Evolutionary conservation across 2,113 vertebrate species (phyloP), one percentile per base, ranked within the genome.

Genomic region (Myodes glareolus): DNA sequence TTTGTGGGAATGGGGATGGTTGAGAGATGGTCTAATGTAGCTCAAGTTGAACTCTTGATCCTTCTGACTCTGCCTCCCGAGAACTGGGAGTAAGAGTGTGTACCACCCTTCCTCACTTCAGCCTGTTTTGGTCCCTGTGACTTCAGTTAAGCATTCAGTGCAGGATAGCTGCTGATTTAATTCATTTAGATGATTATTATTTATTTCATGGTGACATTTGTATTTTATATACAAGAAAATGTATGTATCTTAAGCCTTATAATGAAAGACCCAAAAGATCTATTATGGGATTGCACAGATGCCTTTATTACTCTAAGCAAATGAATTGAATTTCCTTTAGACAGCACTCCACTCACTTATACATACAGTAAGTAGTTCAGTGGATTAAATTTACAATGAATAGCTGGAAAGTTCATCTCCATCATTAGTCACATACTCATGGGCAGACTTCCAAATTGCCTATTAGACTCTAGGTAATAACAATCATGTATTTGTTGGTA

Each of bases 251-350:
- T 78, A 75, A 45, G 45, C 12, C 52, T 92, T 77, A 70, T 0
- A 93, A 61, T 94, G 47, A 97, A 92, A 90, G 55, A 70, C 27
- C 33, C 94, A 63, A 92, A 45, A 47, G 73, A 29, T 90, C 81
- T 23, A 17, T 65, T 87, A 3, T 42, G 63, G 89, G 50, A 85
- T 95, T 11, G 98, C 98, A 97, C 97, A 98, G 98, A 98, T 96
- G 97, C 98, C 97, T 99, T 99, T 99, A 99, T 99, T 99, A 88
- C 90, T 98, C 45, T 96, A 98, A 98, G 98, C 98, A 98, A 97
- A 96, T 91, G 86, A 94, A 96, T 94, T 91, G 94, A 21, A 80
- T 96, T 98, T 88, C 81, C 96, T 80, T 73, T 95, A 97, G 90
- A 98, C 96, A 98, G 97, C 97, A 93, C 94, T 91, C 73, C 70